phyloP scores from a whole-genome alignment of 2,888 invertebrate species.

The Thera obeliscata region DNA sequence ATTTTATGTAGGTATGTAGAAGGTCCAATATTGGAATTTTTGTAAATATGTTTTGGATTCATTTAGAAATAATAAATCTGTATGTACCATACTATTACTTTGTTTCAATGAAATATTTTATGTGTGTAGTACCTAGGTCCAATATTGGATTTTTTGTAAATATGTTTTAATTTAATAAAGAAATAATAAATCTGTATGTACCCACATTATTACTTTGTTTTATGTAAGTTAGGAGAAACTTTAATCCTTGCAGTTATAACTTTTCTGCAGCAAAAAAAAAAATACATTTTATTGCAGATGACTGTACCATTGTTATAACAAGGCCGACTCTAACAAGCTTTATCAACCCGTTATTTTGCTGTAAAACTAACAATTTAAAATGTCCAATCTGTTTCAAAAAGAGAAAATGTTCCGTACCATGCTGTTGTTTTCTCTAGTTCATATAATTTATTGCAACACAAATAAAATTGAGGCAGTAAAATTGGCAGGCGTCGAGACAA shows the following conservation, averaged over 20 bases:
- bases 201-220: no score
- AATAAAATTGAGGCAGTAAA: constrained; percentile 35
- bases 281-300: neutral
- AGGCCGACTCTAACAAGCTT: neutral
- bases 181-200: constrained; percentile 11
- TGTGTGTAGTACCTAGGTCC: no score
- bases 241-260: no score
- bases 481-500: constrained; percentile 64
- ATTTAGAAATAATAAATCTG: no score
- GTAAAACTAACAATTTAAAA: constrained; percentile 1
- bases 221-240: no score
- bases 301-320: neutral
- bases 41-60: constrained; percentile 7
- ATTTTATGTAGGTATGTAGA: no score
- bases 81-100: no score
- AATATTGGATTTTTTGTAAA: constrained; percentile 2
- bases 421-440: constrained; percentile 16
- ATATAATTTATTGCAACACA: constrained; percentile 7
- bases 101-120: no score
- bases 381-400: constrained; percentile 12
- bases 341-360: constrained; percentile 16
- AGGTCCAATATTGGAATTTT: neutral
- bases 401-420: constrained; percentile 23
- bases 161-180: constrained; percentile 7
- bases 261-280: no score